Evolutionary conservation across 1,140 invertebrate species (phyloP), one percentile per base, ranked within the genome.

Genomic region (Trichomalopsis sarcophagae): DNA sequence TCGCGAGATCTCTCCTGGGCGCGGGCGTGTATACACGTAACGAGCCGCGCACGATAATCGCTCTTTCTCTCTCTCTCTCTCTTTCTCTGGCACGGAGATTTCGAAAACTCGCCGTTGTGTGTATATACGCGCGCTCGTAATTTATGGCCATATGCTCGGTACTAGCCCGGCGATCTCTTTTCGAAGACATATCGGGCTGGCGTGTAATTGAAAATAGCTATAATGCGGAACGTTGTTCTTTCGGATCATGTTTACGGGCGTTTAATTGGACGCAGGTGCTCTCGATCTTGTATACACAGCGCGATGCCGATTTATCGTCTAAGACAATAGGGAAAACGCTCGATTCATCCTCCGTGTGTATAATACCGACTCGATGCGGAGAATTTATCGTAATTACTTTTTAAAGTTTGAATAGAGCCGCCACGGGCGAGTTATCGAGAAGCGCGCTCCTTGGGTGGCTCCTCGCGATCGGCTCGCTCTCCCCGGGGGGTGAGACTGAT

Each of bases 381-480:
- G 14, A 17, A 78, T 81, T 40, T 10, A 79, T 83, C 14, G 73
- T 66, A 88, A 90, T 89, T 90, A 90, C 89, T 90, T 88, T 83
- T 87, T 86, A 80, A 86, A 86, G 89, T 86, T 89, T 89, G 90
- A 90, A 90, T 90, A 89, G 89, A 88, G 89, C 89, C 27, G 27
- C 27, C 2, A 87, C 90, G 89, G 91, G 89, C 89, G 89, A 91
- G 90, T 90, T 91, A 90, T 90, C 90, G 89, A 88, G 88, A 87
- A 89, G 14, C 10, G 14, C 40, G 91, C 91, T 92, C 91, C 91
- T 92, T 92, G 91, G 91, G 91, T 92, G 91, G 91, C 91, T 91
- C 89, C 87, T 85, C 87, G 86, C 77, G 55, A 62, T 62, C 55
- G 21, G 17, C 40, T 0, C 6, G 40, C 13, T n/a, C 91, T 91